Conservation (phyloP, 2,888 invertebrate genomes). For the Leptarthrus brevirostris region DNA sequence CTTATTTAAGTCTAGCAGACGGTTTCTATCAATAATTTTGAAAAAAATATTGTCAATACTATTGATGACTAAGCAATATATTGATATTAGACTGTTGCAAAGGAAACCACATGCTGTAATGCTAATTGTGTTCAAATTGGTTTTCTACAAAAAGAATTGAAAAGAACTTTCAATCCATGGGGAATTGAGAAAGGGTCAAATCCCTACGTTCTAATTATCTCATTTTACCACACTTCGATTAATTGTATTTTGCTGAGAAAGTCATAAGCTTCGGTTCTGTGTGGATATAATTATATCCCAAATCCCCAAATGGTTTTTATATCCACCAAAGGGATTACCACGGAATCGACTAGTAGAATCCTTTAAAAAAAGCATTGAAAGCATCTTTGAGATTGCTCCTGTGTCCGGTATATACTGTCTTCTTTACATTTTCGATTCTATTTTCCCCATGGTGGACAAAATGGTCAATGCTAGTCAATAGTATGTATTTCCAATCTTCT, state of each 20-base stretch:
- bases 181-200: slow-evolving; percentile 7
- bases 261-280: slow-evolving; percentile 18
- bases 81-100: no score
- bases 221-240: slow-evolving; percentile 15
- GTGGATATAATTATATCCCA: slow-evolving; percentile 25
- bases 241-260: slow-evolving; percentile 18
- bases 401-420: slow-evolving; percentile 4
- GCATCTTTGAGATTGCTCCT: neutral
- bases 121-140: no score
- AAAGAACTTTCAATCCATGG: no score
- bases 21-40: no score
- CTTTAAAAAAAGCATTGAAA: slow-evolving; percentile 24
- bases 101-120: no score
- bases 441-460: neutral
- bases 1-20: no score
- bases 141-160: no score
- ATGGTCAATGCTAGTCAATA: neutral
- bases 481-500: neutral
- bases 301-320: slow-evolving; percentile 26
- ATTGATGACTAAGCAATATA: no score
- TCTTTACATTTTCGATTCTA: slow-evolving; percentile 26
- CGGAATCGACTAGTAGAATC: neutral
- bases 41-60: no score
- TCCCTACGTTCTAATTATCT: slow-evolving; percentile 13
- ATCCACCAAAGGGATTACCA: slow-evolving; percentile 11